Evolutionary conservation across 2,888 invertebrate species (phyloP).

Genomic region (Nomada hirtipes): DNA sequence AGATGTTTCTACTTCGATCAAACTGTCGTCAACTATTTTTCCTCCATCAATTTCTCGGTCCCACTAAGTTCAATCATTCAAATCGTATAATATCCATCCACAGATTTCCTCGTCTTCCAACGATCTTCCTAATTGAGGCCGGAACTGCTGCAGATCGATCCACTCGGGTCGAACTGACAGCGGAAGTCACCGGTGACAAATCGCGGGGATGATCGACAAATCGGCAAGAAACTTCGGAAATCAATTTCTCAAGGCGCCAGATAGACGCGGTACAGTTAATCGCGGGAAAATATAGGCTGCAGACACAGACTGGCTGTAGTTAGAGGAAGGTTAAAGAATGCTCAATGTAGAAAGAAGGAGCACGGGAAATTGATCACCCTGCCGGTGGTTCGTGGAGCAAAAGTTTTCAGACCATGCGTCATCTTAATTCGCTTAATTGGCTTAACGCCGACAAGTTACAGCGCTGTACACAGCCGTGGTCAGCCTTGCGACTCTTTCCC

Average conservation of each 20-base stretch:
- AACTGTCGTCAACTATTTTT: too few relatives aligned
- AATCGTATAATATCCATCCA: too few relatives aligned
- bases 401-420: constrained; percentile 79
- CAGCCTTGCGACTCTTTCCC: constrained; percentile 13
- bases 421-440: constrained; percentile 82
- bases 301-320: constrained; percentile 10
- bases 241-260: constrained; percentile 53
- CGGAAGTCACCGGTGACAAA: constrained; percentile 41
- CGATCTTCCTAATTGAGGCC: constrained; percentile 23
- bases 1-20: too few relatives aligned
- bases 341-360: constrained; percentile 38
- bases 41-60: too few relatives aligned
- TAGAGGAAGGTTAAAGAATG: constrained; percentile 36
- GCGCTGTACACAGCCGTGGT: constrained; percentile 50
- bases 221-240: constrained; percentile 56
- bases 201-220: constrained; percentile 31
- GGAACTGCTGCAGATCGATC: constrained; percentile 34
- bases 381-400: constrained; percentile 53
- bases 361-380: constrained; percentile 73
- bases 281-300: constrained; percentile 22
- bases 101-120: background rate
- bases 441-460: constrained; percentile 78
- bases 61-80: too few relatives aligned
- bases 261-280: constrained; percentile 10
- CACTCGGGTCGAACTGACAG: constrained; percentile 39